Evolutionary conservation across 2,113 vertebrate species (phyloP).

Genomic region (Hymenochirus boettgeri): DNA sequence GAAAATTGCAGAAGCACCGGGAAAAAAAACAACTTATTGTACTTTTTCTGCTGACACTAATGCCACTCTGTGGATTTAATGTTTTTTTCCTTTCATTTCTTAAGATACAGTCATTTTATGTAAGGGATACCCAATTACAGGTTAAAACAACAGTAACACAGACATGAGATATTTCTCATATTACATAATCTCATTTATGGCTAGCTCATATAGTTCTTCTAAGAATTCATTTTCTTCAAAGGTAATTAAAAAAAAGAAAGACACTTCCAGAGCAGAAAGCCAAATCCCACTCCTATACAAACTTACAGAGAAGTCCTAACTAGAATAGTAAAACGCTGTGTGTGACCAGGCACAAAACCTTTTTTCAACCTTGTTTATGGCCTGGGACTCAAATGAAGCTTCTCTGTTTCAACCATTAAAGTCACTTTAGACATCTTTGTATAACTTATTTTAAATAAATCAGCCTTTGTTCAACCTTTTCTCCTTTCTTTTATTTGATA

Average conservation of each 20-base stretch:
- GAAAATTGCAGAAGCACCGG: too few relatives aligned
- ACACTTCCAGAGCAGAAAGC: conserved; percentile 17
- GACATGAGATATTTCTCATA: too few relatives aligned
- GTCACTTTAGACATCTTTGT: neutral
- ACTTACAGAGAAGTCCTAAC: neutral
- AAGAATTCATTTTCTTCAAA: too few relatives aligned
- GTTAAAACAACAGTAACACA: too few relatives aligned
- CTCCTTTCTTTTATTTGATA: conserved; percentile 1
- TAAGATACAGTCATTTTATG: too few relatives aligned
- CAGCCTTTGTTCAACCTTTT: neutral
- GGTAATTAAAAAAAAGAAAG: conserved; percentile 4
- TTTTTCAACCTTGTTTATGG: conserved; percentile 13
- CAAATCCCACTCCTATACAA: neutral
- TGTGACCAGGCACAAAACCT: conserved; percentile 20
- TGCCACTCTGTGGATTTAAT: too few relatives aligned
- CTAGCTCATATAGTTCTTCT: too few relatives aligned
- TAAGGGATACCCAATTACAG: too few relatives aligned
- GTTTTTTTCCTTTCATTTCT: too few relatives aligned
- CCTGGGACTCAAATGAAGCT: conserved; percentile 12
- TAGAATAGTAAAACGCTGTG: conserved; percentile 32
- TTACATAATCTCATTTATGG: too few relatives aligned
- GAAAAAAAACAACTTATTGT: too few relatives aligned
- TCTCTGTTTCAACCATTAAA: neutral
- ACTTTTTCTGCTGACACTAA: too few relatives aligned
- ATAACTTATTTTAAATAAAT: conserved; percentile 6